Base-by-base conservation (phyloP, 2,888 invertebrate genomes). In the Rhagonycha fulva region DNA sequence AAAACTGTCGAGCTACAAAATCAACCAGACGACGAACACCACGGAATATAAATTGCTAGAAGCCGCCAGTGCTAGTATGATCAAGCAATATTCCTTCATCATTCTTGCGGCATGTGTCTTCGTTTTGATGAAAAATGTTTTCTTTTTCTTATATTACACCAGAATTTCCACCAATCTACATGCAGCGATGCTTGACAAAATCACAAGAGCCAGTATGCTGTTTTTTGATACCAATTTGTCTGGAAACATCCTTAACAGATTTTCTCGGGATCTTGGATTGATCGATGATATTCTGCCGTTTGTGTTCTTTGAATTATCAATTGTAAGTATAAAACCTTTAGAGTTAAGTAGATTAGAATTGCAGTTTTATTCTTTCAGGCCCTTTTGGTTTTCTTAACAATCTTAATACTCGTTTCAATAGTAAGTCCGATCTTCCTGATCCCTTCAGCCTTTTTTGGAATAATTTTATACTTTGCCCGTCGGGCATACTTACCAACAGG, bases 401-500 rank as follows among this genome's bases (percentile, higher is more conserved):
- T 47, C n/a, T n/a, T 47, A n/a, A 47, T 47, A 2, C n/a, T 47
- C 12, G 47, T 47, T 9, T n/a, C 47, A 7, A 7, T 47, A 47
- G 47, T 47, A 68, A 68, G 9, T 24, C 14, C 68, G 2, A 4
- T 28, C 68, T 19, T 68, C 14, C 1, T 68, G n/a, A n/a, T 66
- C 9, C 24, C 26, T 26, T 66, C 63, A 3, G 26, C 32, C 30
- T 91, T 94, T 1, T 90, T 96, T 12, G 90, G 91, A 0, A 79
- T 90, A 0, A 81, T 94, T 12, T 92, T 96, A 84, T 90, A 91
- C 73, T 84, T 90, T 9, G 85, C 95, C 10, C 86, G 95, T 14
- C 87, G 89, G 3, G 89, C 93, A 81, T 95, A 94, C 87, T 88
- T 96, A 12, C 86, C 89, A 32, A 94, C 94, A 12, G 94, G 94